Conservation (phyloP, 2,888 invertebrate species). For the Ametastegia equiseti region DNA sequence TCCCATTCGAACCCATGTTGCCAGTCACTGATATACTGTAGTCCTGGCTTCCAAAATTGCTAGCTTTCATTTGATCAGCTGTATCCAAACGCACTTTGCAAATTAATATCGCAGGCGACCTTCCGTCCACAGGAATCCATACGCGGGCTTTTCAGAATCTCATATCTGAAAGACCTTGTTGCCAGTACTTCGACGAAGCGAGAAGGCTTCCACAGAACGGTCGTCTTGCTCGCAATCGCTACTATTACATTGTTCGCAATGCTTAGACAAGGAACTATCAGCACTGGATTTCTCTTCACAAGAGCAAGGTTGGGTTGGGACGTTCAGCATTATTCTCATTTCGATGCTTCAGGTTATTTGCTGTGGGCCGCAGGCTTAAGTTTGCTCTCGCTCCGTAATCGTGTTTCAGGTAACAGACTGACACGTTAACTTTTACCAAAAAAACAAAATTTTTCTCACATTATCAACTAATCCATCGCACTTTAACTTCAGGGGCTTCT, state of each 20-base stretch:
- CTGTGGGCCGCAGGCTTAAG: constrained; percentile 79
- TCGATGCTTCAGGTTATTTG: constrained; percentile 77
- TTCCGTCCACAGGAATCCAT: constrained; percentile 74
- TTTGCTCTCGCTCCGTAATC: constrained; percentile 77
- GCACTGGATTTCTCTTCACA: constrained; percentile 81
- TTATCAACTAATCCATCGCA: constrained; percentile 26
- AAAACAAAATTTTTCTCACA: no score
- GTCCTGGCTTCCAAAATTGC: no score
- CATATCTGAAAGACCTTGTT: constrained; percentile 79
- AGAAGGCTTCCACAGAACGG: constrained; percentile 78
- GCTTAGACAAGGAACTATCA: constrained; percentile 75
- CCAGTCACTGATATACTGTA: background rate
- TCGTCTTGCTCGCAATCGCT: constrained; percentile 76
- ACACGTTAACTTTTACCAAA: background rate
- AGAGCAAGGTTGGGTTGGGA: constrained; percentile 83
- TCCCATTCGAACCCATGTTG: background rate
- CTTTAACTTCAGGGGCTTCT: constrained; percentile 55
- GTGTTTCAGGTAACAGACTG: constrained; percentile 60
- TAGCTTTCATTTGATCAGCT: no score
- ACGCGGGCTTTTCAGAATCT: constrained; percentile 75
- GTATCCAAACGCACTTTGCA: no score
- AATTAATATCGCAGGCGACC: background rate
- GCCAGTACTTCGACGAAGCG: constrained; percentile 79
- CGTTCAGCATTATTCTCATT: constrained; percentile 81
- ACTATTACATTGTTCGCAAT: constrained; percentile 70